These are phyloP conservation scores for Nomada hirtipes DNA, from an alignment of 2,888 invertebrate genomes.

Conservation along the genomic window DNA sequence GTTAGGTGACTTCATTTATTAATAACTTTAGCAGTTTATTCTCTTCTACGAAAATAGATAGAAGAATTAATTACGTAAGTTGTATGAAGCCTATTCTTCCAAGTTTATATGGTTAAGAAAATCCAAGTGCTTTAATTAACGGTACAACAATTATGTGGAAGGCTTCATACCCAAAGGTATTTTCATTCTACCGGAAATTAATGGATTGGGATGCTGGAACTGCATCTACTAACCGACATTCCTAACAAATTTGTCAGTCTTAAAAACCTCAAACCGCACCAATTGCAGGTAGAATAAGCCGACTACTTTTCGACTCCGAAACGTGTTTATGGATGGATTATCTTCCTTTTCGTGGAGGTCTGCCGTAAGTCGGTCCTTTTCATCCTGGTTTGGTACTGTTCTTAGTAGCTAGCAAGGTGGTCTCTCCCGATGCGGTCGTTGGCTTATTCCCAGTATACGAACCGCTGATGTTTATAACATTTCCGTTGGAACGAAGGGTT, in stretches of 20 bases:
- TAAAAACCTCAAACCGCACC: neutral
- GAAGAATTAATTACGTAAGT: too few species aligned
- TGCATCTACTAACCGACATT: constrained; percentile 19
- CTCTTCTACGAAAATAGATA: too few species aligned
- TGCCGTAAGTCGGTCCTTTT: constrained; percentile 61
- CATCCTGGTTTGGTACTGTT: constrained; percentile 55
- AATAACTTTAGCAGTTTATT: too few species aligned
- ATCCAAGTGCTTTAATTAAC: too few species aligned
- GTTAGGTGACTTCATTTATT: too few species aligned
- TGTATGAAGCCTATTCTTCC: too few species aligned
- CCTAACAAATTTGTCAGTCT: constrained; percentile 49
- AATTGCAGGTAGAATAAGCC: constrained; percentile 44
- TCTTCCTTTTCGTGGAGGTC: constrained; percentile 64
- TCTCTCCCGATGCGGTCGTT: constrained; percentile 30
- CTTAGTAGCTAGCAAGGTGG: constrained; percentile 59
- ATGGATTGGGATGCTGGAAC: neutral
- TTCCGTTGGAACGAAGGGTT: constrained; percentile 22
- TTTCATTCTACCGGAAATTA: neutral
- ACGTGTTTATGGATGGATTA: constrained; percentile 61
- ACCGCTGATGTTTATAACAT: constrained; percentile 47
- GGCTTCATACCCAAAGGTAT: neutral
- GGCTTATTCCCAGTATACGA: constrained; percentile 45
- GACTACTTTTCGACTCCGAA: constrained; percentile 19
- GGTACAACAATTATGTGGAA: neutral
- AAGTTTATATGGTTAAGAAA: too few species aligned